phyloP scores from a whole-genome alignment of 2,113 vertebrate genomes.

The Scolopax mira region DNA sequence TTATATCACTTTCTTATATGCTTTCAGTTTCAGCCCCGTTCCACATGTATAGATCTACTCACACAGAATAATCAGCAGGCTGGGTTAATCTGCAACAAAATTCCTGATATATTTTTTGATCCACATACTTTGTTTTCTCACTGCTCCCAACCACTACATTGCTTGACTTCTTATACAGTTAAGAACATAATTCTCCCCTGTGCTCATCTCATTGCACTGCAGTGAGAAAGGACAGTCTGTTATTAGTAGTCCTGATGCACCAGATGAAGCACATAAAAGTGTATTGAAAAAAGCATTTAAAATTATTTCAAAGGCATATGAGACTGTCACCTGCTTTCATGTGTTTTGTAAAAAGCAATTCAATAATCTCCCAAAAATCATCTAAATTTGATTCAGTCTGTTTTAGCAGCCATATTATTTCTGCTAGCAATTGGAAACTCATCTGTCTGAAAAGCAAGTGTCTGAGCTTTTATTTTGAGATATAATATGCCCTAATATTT shows the following conservation, averaged over 20 bases:
- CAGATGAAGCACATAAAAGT: not conserved
- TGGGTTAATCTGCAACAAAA: not conserved
- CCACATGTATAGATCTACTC: not conserved
- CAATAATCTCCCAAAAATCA: conserved; percentile 8
- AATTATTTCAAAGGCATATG: not conserved
- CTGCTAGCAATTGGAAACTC: conserved; percentile 31
- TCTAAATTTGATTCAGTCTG: conserved; percentile 26
- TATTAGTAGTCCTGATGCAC: not conserved
- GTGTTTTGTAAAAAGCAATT: conserved; percentile 39
- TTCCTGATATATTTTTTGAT: not conserved
- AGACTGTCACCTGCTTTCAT: not conserved
- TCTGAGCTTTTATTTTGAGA: conserved; percentile 61
- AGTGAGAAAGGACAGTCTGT: not conserved
- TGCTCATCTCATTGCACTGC: not conserved
- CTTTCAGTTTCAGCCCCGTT: not conserved
- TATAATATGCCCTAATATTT: conserved; percentile 50
- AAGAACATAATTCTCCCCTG: not conserved
- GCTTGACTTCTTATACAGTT: not conserved
- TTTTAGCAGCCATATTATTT: conserved; percentile 41
- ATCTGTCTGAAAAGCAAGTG: conserved; percentile 58
- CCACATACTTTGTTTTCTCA: not conserved
- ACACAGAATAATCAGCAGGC: not conserved
- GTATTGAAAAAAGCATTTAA: not conserved
- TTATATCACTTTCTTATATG: not conserved
- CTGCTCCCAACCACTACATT: not conserved